Base-by-base conservation (phyloP, 35 echinoderm and acorn worm species). In the Apostichopus californicus region DNA sequence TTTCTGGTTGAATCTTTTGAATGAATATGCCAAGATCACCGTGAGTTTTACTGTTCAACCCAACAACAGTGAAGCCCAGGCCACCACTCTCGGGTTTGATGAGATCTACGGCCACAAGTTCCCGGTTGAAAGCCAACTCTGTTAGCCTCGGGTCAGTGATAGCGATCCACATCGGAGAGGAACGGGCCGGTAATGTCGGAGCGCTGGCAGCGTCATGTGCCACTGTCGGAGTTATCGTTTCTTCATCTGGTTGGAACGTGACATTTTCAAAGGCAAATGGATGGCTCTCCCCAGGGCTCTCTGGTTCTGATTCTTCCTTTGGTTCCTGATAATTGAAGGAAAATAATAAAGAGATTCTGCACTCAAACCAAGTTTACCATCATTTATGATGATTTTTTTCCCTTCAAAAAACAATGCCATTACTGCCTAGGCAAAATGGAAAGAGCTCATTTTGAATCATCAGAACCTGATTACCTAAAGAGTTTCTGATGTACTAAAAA, bases 21-120 rank as follows among this genome's bases (percentile, higher is more conserved):
- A 99, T 95, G 93, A 99, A 99, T 17, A 99, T 99, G 1, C 97
- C 97, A 3, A 99, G 79, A 15, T 99, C 97, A 66, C 97, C 97
- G 34, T 94, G 93, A 57, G 94, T 96, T 56, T 96, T 91, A 63
- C 97, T 96, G 75, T 99, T 99, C 77, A 99, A 90, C 17, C 97
- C 97, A 46, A 96, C 95, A 21, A 99, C 97, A 82, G 95, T 99
- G 91, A 99, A 99, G 4, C 97, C 97, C 17, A 99, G 93, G 1
- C 97, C 97, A 59, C 95, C 87, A 25, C 75, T 89, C 73, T 93
- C 93, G 26, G 95, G 95, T 68, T 99, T 99, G 25, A 88, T 77
- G 55, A 99, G 89, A 60, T 99, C 83, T 9, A 99, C 91, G 14
- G 87, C 86, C 65, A 91, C 52, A 24, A 99, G 91, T 79, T 99